phyloP scores from a whole-genome alignment of 2,888 invertebrate species.

The Hemaris fuciformis region DNA sequence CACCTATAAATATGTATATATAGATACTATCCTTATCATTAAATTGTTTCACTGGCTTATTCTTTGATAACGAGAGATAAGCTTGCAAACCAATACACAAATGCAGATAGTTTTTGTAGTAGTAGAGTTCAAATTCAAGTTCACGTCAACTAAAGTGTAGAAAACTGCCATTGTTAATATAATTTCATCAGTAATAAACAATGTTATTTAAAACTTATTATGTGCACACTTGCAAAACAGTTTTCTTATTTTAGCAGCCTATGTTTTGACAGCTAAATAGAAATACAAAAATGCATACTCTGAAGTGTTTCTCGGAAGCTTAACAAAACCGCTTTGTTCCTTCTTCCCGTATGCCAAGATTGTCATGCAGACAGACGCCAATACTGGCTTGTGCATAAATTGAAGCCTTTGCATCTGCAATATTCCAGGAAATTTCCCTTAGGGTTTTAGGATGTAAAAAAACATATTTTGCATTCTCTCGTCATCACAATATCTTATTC shows the following conservation, averaged over 20 bases:
- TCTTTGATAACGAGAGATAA: too few species aligned
- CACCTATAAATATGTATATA: too few species aligned
- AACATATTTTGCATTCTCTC: conserved; percentile 58
- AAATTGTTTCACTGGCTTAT: not conserved
- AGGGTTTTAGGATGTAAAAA: conserved; percentile 67
- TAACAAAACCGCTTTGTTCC: conserved; percentile 59
- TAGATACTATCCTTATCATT: too few species aligned
- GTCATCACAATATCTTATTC: conserved; percentile 70
- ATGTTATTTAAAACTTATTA: not conserved
- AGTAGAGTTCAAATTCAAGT: too few species aligned
- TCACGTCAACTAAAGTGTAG: too few species aligned
- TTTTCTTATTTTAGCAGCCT: not conserved
- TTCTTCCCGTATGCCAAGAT: conserved; percentile 59
- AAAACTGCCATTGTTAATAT: too few species aligned
- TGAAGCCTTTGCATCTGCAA: conserved; percentile 67
- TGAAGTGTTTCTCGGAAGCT: conserved; percentile 26
- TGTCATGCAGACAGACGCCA: conserved; percentile 66
- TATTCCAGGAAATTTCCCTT: conserved; percentile 68
- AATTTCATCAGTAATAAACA: too few species aligned
- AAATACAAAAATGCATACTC: conserved; percentile 19
- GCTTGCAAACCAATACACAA: too few species aligned
- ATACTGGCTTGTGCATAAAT: conserved; percentile 71
- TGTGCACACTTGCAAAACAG: too few species aligned
- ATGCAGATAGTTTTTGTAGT: too few species aligned
- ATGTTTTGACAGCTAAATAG: conserved; percentile 1